A percentile compares a stretch with the other conserved stretches of the same genome.
These are phyloP conservation scores for Nasua narica DNA, from an alignment of 2,797 vertebrate species.

Conservation along the genomic window DNA sequence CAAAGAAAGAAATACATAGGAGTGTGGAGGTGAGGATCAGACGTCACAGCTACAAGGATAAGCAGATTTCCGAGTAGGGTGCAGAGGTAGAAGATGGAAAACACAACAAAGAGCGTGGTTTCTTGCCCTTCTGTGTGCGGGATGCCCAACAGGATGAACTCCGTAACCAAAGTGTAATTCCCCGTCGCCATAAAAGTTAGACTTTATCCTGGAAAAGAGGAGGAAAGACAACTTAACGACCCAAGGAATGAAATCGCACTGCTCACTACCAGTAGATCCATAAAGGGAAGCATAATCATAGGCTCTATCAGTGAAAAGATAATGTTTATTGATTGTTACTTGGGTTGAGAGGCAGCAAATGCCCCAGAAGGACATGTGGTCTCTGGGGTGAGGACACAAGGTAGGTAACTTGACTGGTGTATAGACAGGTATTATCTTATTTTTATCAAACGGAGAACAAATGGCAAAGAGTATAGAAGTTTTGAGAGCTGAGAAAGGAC, in stretches of 20 bases:
- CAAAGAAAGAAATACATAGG: conserved; percentile 57
- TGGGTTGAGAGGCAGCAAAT: not conserved
- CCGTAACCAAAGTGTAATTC: conserved; percentile 20
- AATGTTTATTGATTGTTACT: not conserved
- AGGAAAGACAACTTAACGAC: not conserved
- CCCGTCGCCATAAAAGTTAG: not conserved
- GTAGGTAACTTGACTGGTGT: not conserved
- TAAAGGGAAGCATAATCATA: not conserved
- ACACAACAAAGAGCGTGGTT: not conserved
- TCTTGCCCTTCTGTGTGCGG: not conserved
- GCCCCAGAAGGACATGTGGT: not conserved
- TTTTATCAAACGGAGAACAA: not conserved
- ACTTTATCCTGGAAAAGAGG: not conserved
- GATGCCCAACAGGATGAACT: conserved; percentile 52
- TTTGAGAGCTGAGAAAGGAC: not conserved
- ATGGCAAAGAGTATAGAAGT: not conserved
- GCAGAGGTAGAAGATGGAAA: conserved; percentile 30
- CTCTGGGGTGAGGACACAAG: not conserved
- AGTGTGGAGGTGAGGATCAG: not conserved
- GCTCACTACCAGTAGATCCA: not conserved
- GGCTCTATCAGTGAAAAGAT: not conserved
- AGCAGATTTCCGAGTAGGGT: conserved; percentile 50
- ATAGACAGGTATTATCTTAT: not conserved
- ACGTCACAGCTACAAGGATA: not conserved
- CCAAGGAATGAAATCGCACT: not conserved